Evolutionary conservation across 2,888 invertebrate genomes (phyloP), one percentile per base, ranked within the genome.

Genomic region (Apotomis turbidana): DNA sequence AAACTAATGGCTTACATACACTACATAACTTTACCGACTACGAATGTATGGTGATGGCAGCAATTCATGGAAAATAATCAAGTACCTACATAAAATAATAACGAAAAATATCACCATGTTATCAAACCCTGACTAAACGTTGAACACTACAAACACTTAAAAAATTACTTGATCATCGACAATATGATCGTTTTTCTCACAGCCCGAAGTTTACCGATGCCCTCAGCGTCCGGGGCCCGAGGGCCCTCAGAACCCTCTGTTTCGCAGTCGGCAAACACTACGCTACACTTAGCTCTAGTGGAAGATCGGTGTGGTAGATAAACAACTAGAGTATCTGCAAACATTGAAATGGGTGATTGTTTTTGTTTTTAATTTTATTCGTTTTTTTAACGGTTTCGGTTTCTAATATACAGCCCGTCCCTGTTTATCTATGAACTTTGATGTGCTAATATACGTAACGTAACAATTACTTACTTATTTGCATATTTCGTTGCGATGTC

Each of bases 221-320:
- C 27, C 71, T 71, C 61, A 71, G 61, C 67, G 71, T 41, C 71
- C 71, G 67, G 41, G 55, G 8, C 38, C 71, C 27, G 55, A 69
- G 67, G 62, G 71, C 61, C 61, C 71, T 71, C 49, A 8, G 60
- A 49, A 8, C 71, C 66, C 71, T 70, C 62, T 63, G 70, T 63
- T 63, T 58, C 57, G 41, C 71, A 54, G 55, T 60, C 71, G 54
- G 67, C 36, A 67, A 71, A 71, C 71, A 71, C 61, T 71, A 49
- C 27, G 27, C 71, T 49, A 44, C 68, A 52, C 71, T 71, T 49
- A 61, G 60, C 71, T 71, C 55, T 6, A 71, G 71, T 67, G 71
- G 71, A 71, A 71, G 71, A 71, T 71, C 71, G 71, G 71, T 71
- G 71, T 67, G 61, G 57, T 67, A 61, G 71, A 58, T 71, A 67